These are phyloP conservation scores for Chromobotia macracanthus DNA, from an alignment of 2,797 vertebrate genomes.

Conservation along the genomic window DNA sequence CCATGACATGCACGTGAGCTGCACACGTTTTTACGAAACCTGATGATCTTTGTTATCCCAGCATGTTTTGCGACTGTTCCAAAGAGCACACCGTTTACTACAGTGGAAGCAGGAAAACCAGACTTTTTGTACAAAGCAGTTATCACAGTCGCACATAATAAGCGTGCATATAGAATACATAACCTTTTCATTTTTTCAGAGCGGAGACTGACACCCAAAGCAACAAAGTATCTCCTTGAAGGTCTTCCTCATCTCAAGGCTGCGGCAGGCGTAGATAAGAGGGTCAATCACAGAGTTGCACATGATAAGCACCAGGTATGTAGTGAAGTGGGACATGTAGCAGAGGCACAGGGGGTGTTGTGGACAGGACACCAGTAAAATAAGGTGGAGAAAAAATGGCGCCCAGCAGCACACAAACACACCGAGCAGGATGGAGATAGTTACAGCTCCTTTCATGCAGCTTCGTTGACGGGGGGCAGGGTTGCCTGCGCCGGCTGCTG, in stretches of 20 bases:
- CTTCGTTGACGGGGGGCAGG: slow-evolving; percentile 69
- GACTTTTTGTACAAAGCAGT: no score
- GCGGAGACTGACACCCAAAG: slow-evolving; percentile 56
- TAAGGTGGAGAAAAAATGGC: slow-evolving; percentile 88
- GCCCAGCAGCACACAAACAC: slow-evolving; percentile 88
- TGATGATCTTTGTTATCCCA: neutral
- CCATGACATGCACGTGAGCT: neutral
- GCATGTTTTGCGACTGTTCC: no score
- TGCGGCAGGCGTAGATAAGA: slow-evolving; percentile 86
- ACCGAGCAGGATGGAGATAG: slow-evolving; percentile 84
- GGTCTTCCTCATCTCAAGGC: slow-evolving; percentile 84
- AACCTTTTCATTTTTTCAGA: neutral
- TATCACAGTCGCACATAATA: no score
- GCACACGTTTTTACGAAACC: neutral
- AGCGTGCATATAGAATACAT: no score
- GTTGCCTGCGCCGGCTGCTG: slow-evolving; percentile 50
- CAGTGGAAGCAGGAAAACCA: no score
- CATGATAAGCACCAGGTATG: slow-evolving; percentile 87
- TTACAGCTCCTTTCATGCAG: slow-evolving; percentile 84
- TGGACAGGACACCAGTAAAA: slow-evolving; percentile 86
- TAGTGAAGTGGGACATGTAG: slow-evolving; percentile 86
- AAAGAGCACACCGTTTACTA: no score
- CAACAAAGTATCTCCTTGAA: slow-evolving; percentile 84
- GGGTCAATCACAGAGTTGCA: slow-evolving; percentile 87
- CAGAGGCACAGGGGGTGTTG: slow-evolving; percentile 82